Percentiles rank a stretch among this genome's conserved stretches.
Conservation (phyloP, 2,113 vertebrate genomes). For the Sialia sialis region DNA sequence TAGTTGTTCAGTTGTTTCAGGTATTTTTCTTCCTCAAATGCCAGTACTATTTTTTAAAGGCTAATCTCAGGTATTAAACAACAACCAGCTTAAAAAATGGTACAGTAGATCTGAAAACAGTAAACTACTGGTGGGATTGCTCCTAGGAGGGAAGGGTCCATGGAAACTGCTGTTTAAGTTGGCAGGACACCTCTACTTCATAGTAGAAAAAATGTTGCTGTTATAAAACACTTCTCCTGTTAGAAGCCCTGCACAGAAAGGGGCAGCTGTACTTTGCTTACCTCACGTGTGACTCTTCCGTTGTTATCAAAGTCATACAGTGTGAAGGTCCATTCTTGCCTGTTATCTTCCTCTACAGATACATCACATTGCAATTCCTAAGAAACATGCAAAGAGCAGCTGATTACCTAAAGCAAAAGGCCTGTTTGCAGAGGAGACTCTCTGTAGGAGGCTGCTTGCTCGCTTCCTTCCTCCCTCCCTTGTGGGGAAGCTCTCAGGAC, state of each 20-base stretch:
- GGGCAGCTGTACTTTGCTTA: conserved; percentile 64
- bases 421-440: conserved; percentile 1
- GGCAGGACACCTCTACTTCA: conserved; percentile 21
- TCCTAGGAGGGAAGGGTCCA: conserved; percentile 18
- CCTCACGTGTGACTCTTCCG: conserved; percentile 98
- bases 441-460: background rate
- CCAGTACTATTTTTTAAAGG: conserved; percentile 22
- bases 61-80: conserved; percentile 44
- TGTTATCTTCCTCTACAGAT: conserved; percentile 95
- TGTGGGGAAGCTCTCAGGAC: background rate
- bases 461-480: background rate
- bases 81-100: background rate
- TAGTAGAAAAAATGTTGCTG: conserved; percentile 12
- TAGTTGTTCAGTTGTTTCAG: conserved; percentile 33
- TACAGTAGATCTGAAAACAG: conserved; percentile 12
- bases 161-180: conserved; percentile 38
- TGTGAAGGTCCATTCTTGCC: conserved; percentile 98
- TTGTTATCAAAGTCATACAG: conserved; percentile 99
- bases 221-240: conserved; percentile 24
- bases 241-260: background rate
- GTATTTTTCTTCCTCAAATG: conserved; percentile 12
- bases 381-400: conserved; percentile 61
- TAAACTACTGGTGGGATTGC: background rate
- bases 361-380: conserved; percentile 97
- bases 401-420: conserved; percentile 55